phyloP scores from a whole-genome alignment of 1,140 invertebrate species.

The Leptonema lineaticorne region DNA sequence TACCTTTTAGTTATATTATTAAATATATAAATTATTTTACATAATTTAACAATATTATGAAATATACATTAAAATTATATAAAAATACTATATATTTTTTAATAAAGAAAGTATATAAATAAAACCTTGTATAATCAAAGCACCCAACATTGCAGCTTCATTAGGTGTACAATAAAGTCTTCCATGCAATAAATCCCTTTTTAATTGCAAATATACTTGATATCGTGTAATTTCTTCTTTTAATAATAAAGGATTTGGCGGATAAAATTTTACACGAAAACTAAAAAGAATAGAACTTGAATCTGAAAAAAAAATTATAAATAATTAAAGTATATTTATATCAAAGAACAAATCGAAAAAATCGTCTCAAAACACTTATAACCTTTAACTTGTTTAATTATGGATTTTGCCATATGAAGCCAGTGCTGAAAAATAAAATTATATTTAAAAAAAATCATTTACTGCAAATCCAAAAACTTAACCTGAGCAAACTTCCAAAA shows the following conservation, averaged over 20 bases:
- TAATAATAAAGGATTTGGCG: slow-evolving; percentile 78
- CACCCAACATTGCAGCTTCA: slow-evolving; percentile 87
- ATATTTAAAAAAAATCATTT: slow-evolving; percentile 7
- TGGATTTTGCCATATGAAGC: slow-evolving; percentile 91
- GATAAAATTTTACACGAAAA: slow-evolving; percentile 93
- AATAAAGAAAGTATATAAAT: slow-evolving; percentile 7
- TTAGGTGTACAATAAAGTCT: slow-evolving; percentile 86
- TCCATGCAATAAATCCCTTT: slow-evolving; percentile 92
- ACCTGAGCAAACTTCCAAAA: too few species aligned
- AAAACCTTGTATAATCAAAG: slow-evolving; percentile 90
- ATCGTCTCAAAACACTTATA: slow-evolving; percentile 39
- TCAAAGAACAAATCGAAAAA: slow-evolving; percentile 3
- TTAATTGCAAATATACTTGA: slow-evolving; percentile 91
- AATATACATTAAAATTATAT: not conserved
- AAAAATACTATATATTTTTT: not conserved
- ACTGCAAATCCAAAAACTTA: too few species aligned
- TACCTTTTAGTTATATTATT: too few species aligned
- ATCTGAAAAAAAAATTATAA: slow-evolving; percentile 59
- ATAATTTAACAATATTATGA: too few species aligned
- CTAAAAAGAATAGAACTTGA: slow-evolving; percentile 85
- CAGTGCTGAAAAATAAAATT: slow-evolving; percentile 71
- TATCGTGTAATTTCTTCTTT: slow-evolving; percentile 89
- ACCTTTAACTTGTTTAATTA: slow-evolving; percentile 95
- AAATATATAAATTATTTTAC: not conserved
- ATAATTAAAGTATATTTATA: not conserved